Base-by-base conservation (phyloP, 2,113 vertebrate species). In the Edolisoma coerulescens region DNA sequence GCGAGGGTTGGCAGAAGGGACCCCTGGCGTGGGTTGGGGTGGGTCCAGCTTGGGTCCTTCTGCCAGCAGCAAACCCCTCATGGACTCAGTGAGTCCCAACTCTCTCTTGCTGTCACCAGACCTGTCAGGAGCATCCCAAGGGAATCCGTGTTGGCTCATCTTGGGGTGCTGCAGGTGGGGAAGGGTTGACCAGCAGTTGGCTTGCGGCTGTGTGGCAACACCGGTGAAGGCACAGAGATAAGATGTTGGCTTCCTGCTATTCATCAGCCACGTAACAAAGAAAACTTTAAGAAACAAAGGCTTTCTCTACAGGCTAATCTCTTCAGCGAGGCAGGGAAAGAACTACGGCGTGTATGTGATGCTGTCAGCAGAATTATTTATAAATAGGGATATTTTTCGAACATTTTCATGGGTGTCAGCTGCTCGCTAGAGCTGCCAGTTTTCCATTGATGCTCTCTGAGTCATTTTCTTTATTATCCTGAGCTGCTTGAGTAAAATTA, bases 371-470 rank as follows among this genome's bases (percentile, higher is more conserved):
- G 93, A 95, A 95, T 90, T 96, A 94, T 91, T 96, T 92, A 95
- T 96, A 97, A 90, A 82, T 87, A 52, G 91, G 89, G 94, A 94
- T 92, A 94, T 95, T 96, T 94, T 94, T 91, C 10, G 74, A 93
- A 93, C 87, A 93, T 95, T 96, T 95, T 97, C 94, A 95, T 90
- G 97, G 93, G 86, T 90, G 91, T 97, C 96, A 97, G 95, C 96
- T 93, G 95, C 89, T 97, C 5, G n/a, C 87, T 64, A 87, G 93
- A 87, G 82, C 86, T 96, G 91, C 96, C 96, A 96, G 92, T 95
- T 93, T 91, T 96, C 95, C 94, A 94, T 92, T 97, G 95, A 85
- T 94, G 77, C 82, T 83, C 92, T 94, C 93, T 89, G 67, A 95
- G 83, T 95, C 74, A 96, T 92, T 96, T 93, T 84, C 95, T 97